Conservation (phyloP, 2,888 invertebrate genomes). For the Scaeva pyrastri region DNA sequence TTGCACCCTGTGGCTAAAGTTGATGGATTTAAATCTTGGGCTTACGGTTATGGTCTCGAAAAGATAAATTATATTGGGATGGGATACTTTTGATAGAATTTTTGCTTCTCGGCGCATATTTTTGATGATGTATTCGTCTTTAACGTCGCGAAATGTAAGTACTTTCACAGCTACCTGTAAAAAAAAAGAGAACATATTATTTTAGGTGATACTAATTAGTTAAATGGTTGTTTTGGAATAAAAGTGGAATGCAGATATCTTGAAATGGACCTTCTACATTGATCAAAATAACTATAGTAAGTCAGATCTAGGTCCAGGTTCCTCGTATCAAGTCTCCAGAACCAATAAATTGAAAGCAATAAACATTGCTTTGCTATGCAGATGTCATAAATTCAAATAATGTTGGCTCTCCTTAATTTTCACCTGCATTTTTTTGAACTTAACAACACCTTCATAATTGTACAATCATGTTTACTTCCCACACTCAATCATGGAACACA, state of each 20-base stretch:
- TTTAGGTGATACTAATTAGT: background rate
- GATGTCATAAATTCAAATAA: too few species aligned
- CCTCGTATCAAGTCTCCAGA: too few species aligned
- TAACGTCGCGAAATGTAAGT: conserved; percentile 89
- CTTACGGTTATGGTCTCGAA: conserved; percentile 85
- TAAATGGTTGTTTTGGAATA: too few species aligned
- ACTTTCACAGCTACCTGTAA: conserved; percentile 90
- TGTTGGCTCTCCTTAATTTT: too few species aligned
- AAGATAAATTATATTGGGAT: conserved; percentile 89
- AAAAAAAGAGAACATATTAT: conserved; percentile 61
- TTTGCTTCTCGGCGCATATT: conserved; percentile 90
- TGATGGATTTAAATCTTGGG: background rate
- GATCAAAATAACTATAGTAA: too few species aligned
- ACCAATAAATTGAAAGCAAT: too few species aligned
- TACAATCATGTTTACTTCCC: conserved; percentile 20
- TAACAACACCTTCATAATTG: background rate
- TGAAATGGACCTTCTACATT: too few species aligned
- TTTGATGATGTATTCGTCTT: conserved; percentile 89
- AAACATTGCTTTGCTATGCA: too few species aligned
- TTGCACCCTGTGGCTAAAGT: too few species aligned
- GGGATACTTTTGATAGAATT: conserved; percentile 88
- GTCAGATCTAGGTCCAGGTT: too few species aligned
- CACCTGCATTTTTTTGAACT: background rate
- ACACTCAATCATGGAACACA: conserved; percentile 18
- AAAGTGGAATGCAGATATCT: too few species aligned